Evolutionary conservation across 30 jellyfish, hydroid and myxozoan genomes (phyloP).

Genomic region (Calvadosia cruxmelitensis): DNA sequence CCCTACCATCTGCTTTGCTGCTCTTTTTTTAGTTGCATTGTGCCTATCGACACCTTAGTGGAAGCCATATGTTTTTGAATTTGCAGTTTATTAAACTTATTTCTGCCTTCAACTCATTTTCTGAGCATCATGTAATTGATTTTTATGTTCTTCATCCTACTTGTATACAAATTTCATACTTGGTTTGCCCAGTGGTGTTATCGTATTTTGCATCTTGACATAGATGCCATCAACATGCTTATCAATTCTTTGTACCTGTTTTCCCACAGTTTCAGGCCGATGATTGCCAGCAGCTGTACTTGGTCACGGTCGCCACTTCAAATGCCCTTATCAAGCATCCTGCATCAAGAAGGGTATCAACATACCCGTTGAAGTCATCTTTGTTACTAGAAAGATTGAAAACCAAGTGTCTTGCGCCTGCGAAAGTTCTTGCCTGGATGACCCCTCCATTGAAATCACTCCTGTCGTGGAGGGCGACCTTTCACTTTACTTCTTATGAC

Average conservation of each 20-base stretch:
- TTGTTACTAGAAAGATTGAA: no score
- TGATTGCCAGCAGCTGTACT: background rate
- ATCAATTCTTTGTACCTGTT: background rate
- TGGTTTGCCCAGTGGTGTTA: no score
- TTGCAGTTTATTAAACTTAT: no score
- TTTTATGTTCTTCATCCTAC: no score
- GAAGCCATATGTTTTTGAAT: slow-evolving; percentile 12
- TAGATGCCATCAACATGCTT: background rate
- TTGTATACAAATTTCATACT: no score
- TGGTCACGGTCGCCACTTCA: background rate
- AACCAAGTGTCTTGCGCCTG: no score
- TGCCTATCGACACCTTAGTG: slow-evolving; percentile 17
- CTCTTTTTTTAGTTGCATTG: slow-evolving; percentile 1
- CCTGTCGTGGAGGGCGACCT: no score
- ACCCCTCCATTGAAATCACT: no score
- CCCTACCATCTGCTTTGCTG: background rate
- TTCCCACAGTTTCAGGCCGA: background rate
- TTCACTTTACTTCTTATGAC: no score
- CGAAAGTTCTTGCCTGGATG: no score
- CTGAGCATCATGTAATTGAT: no score
- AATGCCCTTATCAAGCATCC: background rate
- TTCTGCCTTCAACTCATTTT: no score
- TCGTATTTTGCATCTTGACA: background rate
- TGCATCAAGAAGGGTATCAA: background rate
- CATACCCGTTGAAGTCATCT: slow-evolving; percentile 7